Conservation (phyloP, 1,140 invertebrate species). For the Megalonaias nervosa region DNA sequence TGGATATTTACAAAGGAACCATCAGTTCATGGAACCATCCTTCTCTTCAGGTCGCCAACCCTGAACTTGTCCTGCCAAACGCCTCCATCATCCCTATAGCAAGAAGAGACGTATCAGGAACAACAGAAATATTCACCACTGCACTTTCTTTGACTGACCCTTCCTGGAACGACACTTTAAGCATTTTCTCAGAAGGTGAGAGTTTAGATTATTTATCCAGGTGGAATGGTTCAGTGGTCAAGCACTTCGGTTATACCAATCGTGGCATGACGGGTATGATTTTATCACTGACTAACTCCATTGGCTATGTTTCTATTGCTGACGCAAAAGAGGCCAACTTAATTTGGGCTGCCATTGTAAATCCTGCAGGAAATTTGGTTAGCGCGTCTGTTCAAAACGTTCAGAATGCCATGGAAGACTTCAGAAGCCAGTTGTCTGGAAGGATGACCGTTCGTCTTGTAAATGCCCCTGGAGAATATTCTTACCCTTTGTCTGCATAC, state of each 20-base stretch:
- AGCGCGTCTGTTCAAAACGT: conserved; percentile 15
- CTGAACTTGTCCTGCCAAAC: conserved; percentile 31
- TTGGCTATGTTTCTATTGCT: conserved; percentile 51
- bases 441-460: conserved; percentile 34
- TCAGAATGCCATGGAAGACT: conserved; percentile 45
- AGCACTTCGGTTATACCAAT: conserved; percentile 43
- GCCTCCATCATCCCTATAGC: conserved; percentile 48
- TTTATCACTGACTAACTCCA: conserved; percentile 37
- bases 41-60: conserved; percentile 35
- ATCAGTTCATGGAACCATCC: conserved; percentile 44
- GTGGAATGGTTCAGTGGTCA: conserved; percentile 45
- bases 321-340: conserved; percentile 30
- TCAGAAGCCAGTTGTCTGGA: conserved; percentile 2
- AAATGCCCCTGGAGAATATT: conserved; percentile 15
- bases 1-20: conserved; percentile 55
- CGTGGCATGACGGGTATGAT: conserved; percentile 51
- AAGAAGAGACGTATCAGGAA: conserved; percentile 51
- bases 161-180: conserved; percentile 42
- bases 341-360: conserved; percentile 42
- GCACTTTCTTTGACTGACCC: conserved; percentile 41
- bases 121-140: conserved; percentile 52
- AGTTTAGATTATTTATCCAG: conserved; percentile 4
- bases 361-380: conserved; percentile 42
- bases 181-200: conserved; percentile 42
- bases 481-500: conserved; percentile 57